These are phyloP conservation scores for Pygoscelis adeliae DNA, from an alignment of 2,113 vertebrate genomes.

Conservation along the genomic window DNA sequence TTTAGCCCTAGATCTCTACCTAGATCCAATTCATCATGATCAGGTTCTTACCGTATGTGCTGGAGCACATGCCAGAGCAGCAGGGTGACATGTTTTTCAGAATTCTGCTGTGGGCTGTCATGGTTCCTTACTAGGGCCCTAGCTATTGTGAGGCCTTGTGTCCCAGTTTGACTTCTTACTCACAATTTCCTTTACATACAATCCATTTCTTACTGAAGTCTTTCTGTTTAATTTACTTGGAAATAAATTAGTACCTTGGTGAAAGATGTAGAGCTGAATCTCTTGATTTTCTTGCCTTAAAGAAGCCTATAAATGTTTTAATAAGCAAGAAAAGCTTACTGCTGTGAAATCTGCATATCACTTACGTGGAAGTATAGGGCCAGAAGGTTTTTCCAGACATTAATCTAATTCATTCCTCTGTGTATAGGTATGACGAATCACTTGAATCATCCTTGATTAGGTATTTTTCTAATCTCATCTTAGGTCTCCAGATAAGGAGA, in stretches of 20 bases:
- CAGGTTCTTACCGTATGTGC: background rate
- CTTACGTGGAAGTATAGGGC: background rate
- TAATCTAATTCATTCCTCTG: background rate
- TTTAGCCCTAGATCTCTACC: background rate
- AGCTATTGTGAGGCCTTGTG: background rate
- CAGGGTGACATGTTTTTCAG: background rate
- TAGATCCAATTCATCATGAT: background rate
- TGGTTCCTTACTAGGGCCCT: background rate
- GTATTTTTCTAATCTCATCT: background rate
- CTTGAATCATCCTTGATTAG: background rate
- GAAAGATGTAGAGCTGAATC: background rate
- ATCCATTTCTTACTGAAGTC: background rate
- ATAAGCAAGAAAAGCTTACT: background rate
- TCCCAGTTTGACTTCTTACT: background rate
- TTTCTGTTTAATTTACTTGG: background rate
- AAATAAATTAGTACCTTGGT: background rate
- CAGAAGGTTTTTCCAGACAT: background rate
- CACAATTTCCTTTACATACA: background rate
- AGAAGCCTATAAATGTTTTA: background rate
- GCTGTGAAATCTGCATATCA: background rate
- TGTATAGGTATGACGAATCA: background rate
- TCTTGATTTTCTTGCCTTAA: background rate
- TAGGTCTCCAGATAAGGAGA: background rate
- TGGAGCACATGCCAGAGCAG: background rate
- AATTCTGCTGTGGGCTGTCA: background rate